Evolutionary conservation across 2,113 vertebrate genomes (phyloP).

Genomic region (Eclectus roratus): DNA sequence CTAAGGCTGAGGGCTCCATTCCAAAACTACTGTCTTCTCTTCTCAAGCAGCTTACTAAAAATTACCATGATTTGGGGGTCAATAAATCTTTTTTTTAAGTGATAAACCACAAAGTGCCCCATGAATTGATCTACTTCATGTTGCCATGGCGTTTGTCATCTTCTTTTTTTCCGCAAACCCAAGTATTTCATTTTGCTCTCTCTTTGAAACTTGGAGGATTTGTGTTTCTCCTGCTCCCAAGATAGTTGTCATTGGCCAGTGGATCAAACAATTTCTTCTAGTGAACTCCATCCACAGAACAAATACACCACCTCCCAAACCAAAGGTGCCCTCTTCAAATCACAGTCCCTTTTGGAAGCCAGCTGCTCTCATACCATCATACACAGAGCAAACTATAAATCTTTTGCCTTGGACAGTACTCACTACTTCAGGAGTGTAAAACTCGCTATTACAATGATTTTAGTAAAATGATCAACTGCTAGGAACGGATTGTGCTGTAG

Average conservation of each 20-base stretch:
- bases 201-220: conserved; percentile 50
- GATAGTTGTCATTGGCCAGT: conserved; percentile 58
- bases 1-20: background rate
- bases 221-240: conserved; percentile 54
- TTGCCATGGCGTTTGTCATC: conserved; percentile 3
- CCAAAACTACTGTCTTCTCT: conserved; percentile 47
- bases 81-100: conserved; percentile 40
- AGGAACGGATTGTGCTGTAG: background rate
- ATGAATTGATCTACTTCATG: conserved; percentile 14
- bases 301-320: conserved; percentile 67
- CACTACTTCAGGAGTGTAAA: background rate
- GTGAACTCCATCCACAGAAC: conserved; percentile 58
- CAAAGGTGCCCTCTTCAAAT: conserved; percentile 67
- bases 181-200: conserved; percentile 49
- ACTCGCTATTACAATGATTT: background rate
- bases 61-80: background rate
- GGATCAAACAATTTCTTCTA: conserved; percentile 56
- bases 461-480: conserved; percentile 38
- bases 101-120: conserved; percentile 62
- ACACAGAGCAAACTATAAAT: conserved; percentile 55
- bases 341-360: conserved; percentile 51
- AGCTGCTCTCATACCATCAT: conserved; percentile 32
- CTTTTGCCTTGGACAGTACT: conserved; percentile 28
- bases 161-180: background rate
- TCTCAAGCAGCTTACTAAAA: conserved; percentile 38